phyloP scores from a whole-genome alignment of 2,888 invertebrate species.

The Cenopis cana region DNA sequence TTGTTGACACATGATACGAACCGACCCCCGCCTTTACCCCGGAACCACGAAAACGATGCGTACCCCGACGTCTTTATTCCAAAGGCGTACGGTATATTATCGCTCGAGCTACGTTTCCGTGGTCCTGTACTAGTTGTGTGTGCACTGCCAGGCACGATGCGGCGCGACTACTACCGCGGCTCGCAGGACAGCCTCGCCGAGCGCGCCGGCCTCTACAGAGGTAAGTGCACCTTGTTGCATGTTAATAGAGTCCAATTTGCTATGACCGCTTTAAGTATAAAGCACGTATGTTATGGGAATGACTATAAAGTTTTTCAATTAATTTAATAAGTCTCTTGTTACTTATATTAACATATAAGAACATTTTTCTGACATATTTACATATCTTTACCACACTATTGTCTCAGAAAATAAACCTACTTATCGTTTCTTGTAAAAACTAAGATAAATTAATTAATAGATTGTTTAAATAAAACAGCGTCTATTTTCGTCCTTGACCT shows the following conservation, averaged over 20 bases:
- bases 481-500: too few relatives aligned
- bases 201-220: conserved; percentile 89
- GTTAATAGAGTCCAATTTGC: not conserved
- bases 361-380: not conserved
- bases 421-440: not conserved
- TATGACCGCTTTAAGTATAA: conserved; percentile 1
- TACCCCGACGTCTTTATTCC: not conserved
- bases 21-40: conserved; percentile 11
- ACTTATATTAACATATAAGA: not conserved
- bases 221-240: conserved; percentile 74
- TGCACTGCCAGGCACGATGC: conserved; percentile 85
- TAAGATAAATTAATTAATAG: not conserved
- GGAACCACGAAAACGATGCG: conserved; percentile 18
- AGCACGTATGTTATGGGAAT: conserved; percentile 15
- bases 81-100: not conserved
- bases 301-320: not conserved
- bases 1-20: conserved; percentile 3
- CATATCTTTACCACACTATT: not conserved
- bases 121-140: conserved; percentile 52
- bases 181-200: conserved; percentile 95
- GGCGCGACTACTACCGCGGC: conserved; percentile 96
- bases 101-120: conserved; percentile 3
- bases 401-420: not conserved
- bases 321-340: too few relatives aligned
- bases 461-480: too few relatives aligned